Evolutionary conservation across 2,888 invertebrate genomes (phyloP), one percentile per base, ranked within the genome.

Genomic region (Parnassius orleans): DNA sequence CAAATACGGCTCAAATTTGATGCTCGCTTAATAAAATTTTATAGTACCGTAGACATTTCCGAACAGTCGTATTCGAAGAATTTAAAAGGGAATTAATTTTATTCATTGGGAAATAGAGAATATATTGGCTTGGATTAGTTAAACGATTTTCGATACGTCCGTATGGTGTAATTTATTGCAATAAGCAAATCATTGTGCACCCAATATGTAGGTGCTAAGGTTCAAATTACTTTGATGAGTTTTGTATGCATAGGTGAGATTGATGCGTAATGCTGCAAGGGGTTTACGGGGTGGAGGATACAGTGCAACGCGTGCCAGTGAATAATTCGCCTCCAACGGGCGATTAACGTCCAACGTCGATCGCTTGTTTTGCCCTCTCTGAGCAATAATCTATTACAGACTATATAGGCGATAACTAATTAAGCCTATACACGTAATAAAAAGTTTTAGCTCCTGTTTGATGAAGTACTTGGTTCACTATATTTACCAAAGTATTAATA

Each of bases 121-220:
- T 87, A 86, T 86, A 90, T 90, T 89, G 86, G 83, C 84, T 81
- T 87, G 90, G 86, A 87, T 90, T 88, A 86, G 86, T 86, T 83
- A 77, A 84, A 87, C 82, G 83, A 79, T 84, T 77, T 71, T 64
- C 63, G 61, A 58, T 50, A 71, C 57, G 60, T 57, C 59, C 57
- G 63, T 69, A 71, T 56, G 69, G 61, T 70, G 24, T 73, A 78
- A 69, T 65, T 63, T 55, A 9, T 42, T 2, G 2, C 14, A 2
- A 47, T 10, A 9, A 11, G 10, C 52, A 60, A 42, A 48, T 2
- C 1, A 77, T 68, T 69, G 59, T 70, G 15, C 14, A 55, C 66
- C 58, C 61, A 79, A 69, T 57, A 0, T 0, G 0, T 2, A 5
- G 10, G 1, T 0, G 0, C 0, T 73, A 78, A 60, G 54, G 77